Conservation (phyloP, 2,797 vertebrate genomes). For the Phataginus tetradactyla region DNA sequence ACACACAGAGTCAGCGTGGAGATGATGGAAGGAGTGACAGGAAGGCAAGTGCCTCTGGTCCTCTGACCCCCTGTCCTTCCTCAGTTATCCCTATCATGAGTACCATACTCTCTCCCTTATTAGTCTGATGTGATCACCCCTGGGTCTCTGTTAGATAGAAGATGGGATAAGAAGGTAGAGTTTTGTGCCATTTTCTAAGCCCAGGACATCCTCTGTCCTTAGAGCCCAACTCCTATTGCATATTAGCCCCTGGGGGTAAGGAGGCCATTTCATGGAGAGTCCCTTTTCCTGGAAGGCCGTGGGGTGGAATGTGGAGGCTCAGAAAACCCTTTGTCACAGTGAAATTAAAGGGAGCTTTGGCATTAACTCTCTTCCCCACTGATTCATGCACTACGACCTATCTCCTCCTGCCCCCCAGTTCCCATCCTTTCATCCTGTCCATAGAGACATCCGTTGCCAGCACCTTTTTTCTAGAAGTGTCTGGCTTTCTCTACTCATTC, state of each 20-base stretch:
- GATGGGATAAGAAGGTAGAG: neutral
- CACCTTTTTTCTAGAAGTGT: neutral
- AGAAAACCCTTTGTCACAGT: neutral
- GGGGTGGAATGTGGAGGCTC: neutral
- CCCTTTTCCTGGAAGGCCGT: neutral
- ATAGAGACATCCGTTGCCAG: neutral
- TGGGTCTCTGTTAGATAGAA: neutral
- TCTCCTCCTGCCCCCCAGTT: neutral
- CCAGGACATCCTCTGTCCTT: neutral
- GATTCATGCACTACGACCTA: neutral
- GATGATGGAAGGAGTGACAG: neutral
- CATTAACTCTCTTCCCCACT: neutral
- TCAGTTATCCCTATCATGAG: neutral
- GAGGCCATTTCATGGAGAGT: neutral
- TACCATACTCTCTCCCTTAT: neutral
- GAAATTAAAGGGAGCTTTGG: neutral
- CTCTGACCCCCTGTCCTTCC: neutral
- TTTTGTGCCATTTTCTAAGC: neutral
- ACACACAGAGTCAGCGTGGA: neutral
- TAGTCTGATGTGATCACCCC: neutral
- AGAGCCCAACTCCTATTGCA: neutral
- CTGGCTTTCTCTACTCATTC: neutral
- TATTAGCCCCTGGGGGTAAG: neutral
- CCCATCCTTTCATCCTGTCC: neutral
- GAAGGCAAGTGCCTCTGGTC: neutral